Base-by-base conservation (phyloP, 1,140 invertebrate species). In the Venustaconcha ellipsiformis region DNA sequence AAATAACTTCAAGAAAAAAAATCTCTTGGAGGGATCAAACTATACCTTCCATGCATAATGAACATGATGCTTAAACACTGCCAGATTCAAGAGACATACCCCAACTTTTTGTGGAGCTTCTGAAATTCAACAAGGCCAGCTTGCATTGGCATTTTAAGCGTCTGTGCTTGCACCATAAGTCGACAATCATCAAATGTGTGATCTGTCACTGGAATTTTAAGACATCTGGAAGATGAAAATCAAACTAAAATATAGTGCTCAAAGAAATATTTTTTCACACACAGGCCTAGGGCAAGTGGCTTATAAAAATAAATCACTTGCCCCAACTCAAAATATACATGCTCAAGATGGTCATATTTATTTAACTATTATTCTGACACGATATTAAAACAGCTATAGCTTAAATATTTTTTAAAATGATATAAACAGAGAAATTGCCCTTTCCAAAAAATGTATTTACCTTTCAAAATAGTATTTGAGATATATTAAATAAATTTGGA, bases 161-260 rank as follows among this genome's bases (percentile, higher is more conserved):
- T 93, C 83, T 94, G 94, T 13, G 96, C 96, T 81, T 93, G 93
- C 55, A 92, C 93, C 90, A 97, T 95, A 57, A 97, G 91, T 75
- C 94, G 92, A 83, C 96, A 97, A 90, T 98, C 97, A 88, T 97
- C 96, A 87, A 95, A 98, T 0, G 96, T 95, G 87, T 97, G 97
- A 89, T 97, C 95, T n/a, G 95, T 93, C 0, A 95, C 94, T 8
- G 96, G 95, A 57, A 97, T 92, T 14, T 93, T 92, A 18, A 97
- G 88, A 26, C 94, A 94, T 83, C 96, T 97, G 88, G 60, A 92
- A 85, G 48, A 79, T 71, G 67, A 56, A 65, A 71, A n/a, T 48
- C 65, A 70, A 23, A 14, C 55, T 17, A 67, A 56, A 30, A 48
- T 67, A 15, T n/a, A 56, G 59, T 62, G 23, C 23, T 62, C 59